Base-by-base conservation (phyloP, 2,888 invertebrate species). In the Melanargia galathea region DNA sequence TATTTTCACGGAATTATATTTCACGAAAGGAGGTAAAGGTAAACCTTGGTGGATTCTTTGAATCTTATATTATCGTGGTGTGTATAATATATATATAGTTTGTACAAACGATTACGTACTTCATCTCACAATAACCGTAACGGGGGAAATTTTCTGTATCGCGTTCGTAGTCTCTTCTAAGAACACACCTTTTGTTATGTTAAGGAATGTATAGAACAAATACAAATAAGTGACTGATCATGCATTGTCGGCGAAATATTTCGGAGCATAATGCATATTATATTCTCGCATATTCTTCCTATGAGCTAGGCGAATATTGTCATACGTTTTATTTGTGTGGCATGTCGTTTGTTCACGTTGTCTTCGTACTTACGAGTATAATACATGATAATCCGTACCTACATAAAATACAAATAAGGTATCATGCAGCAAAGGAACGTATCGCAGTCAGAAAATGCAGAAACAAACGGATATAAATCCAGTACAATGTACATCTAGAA, bases 1-100 rank as follows among this genome's bases (percentile, higher is more conserved):
- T 56, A 62, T 60, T 62, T 69, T 64, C 68, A 43, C 18, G 40
- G 66, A 69, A 67, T 62, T 60, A 54, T 30, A 57, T 64, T 57
- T 66, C 62, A 54, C 64, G 64, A 66, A 64, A 24, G 59, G 59
- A 65, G 45, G 48, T 30, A n/a, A n/a, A 63, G 62, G 40, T 61
- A 46, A 55, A 63, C 59, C 62, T 55, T 66, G 57, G 26, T 20
- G 30, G 35, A 24, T 70, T 70, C 71, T 65, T 3, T 54, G 70
- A 71, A 71, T 48, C 46, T 33, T 16, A 43, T 38, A 56, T 40
- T 57, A 60, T 64, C 49, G 22, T 59, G 45, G 43, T 51, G 45
- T 62, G 48, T 52, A 49, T 54, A 38, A 24, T 65, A 65, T 68
- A 62, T 70, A 65, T 46, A n/a, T n/a, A n/a, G n/a, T n/a, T n/a